These are phyloP conservation scores for Serrognathus titanus DNA, from an alignment of 2,888 invertebrate species.

Conservation along the genomic window DNA sequence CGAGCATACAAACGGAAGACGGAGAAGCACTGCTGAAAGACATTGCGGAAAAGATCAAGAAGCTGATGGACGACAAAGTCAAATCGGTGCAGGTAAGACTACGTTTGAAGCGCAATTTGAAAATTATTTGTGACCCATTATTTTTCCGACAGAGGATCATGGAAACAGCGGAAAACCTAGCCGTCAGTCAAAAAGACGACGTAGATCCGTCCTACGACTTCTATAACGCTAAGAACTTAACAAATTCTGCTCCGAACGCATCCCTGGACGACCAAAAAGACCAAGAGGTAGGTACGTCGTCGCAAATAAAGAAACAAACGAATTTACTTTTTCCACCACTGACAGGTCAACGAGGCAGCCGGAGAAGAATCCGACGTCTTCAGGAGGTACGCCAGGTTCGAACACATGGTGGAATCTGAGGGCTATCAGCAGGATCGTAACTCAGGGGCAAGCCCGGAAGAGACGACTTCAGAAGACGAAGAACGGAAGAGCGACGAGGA, in stretches of 20 bases:
- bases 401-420: constrained; percentile 28
- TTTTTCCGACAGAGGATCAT: constrained; percentile 66
- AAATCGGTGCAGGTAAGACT: constrained; percentile 73
- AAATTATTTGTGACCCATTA: background rate
- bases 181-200: constrained; percentile 56
- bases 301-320: background rate
- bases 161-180: constrained; percentile 82
- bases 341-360: background rate
- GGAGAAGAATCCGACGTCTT: constrained; percentile 11
- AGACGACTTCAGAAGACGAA: constrained; percentile 6
- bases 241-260: constrained; percentile 50
- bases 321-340: background rate
- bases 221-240: constrained; percentile 68
- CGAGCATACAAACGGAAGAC: constrained; percentile 70
- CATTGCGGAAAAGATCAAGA: constrained; percentile 79
- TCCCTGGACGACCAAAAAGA: constrained; percentile 55
- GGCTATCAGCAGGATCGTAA: constrained; percentile 26
- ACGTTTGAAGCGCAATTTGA: no score
- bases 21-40: constrained; percentile 76
- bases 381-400: background rate
- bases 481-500: background rate
- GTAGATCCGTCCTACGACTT: constrained; percentile 61
- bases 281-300: constrained; percentile 39
- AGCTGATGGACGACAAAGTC: constrained; percentile 85
- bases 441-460: constrained; percentile 5